These are phyloP conservation scores for Manis crassicaudata DNA, from an alignment of 2,797 vertebrate species.

Conservation along the genomic window DNA sequence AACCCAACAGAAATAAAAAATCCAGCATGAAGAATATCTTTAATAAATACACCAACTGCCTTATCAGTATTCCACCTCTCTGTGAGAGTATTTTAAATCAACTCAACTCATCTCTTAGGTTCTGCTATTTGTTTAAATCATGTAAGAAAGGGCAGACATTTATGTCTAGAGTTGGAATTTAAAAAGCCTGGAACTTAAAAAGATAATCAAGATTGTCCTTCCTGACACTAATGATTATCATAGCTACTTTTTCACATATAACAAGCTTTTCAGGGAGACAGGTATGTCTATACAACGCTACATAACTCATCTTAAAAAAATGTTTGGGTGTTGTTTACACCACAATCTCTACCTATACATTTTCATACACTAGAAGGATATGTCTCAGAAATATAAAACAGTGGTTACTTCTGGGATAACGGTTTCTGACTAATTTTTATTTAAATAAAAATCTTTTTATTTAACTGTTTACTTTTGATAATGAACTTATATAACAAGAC, in stretches of 20 bases:
- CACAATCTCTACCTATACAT: background rate
- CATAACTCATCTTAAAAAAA: background rate
- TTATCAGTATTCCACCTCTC: constrained; percentile 1
- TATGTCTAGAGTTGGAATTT: background rate
- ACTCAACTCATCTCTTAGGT: background rate
- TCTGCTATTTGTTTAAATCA: background rate
- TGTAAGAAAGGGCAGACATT: background rate
- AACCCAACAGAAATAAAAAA: constrained; percentile 68
- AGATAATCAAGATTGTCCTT: constrained; percentile 44
- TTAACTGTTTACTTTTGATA: constrained; percentile 31
- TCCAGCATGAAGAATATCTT: constrained; percentile 22
- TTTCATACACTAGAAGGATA: background rate
- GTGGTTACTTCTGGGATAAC: constrained; percentile 1
- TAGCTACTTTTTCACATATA: background rate
- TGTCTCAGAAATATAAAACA: constrained; percentile 35
- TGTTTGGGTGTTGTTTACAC: background rate
- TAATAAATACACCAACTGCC: background rate
- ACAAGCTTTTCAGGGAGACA: constrained; percentile 35
- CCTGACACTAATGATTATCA: background rate
- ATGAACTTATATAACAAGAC: background rate
- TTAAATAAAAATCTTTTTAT: background rate
- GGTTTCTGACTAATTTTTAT: background rate
- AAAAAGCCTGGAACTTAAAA: constrained; percentile 42
- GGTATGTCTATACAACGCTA: background rate
- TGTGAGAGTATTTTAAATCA: background rate